Evolutionary conservation across 2,113 vertebrate species (phyloP).

Genomic region (Dicaeum eximium): DNA sequence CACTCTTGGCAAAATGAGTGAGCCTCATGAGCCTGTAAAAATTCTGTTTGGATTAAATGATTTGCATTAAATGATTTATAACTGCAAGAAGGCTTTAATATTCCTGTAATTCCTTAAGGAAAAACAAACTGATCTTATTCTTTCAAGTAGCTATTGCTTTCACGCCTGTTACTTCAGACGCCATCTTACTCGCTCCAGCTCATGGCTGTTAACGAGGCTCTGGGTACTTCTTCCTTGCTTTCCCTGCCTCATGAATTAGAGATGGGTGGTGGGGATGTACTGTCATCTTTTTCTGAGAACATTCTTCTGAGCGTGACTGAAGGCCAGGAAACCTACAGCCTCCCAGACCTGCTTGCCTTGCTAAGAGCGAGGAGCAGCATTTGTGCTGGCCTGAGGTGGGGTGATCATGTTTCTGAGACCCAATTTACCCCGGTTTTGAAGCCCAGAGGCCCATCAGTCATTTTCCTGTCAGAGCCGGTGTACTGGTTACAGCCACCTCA

Average conservation of each 20-base stretch:
- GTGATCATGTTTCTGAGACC: background rate
- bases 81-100: constrained; percentile 51
- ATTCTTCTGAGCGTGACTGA: background rate
- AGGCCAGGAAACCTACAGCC: background rate
- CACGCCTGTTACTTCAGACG: background rate
- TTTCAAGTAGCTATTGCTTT: constrained; percentile 49
- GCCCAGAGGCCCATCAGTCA: background rate
- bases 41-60: constrained; percentile 59
- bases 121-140: constrained; percentile 51
- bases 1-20: constrained; percentile 69
- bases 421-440: accelerated
- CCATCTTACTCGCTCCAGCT: constrained; percentile 1
- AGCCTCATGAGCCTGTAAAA: constrained; percentile 63
- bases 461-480: background rate
- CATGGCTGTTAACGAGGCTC: background rate
- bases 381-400: background rate
- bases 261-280: background rate
- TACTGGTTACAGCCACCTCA: background rate
- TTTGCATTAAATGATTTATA: constrained; percentile 64
- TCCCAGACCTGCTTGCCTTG: background rate
- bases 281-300: background rate
- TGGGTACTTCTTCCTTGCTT: background rate
- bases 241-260: background rate
- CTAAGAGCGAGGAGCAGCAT: background rate
- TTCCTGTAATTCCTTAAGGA: constrained; percentile 58